A percentile compares a stretch with the other conserved stretches of the same genome.
phyloP scores from a whole-genome alignment of 2,888 invertebrate genomes.

The Nephrocerus scutellatus region DNA sequence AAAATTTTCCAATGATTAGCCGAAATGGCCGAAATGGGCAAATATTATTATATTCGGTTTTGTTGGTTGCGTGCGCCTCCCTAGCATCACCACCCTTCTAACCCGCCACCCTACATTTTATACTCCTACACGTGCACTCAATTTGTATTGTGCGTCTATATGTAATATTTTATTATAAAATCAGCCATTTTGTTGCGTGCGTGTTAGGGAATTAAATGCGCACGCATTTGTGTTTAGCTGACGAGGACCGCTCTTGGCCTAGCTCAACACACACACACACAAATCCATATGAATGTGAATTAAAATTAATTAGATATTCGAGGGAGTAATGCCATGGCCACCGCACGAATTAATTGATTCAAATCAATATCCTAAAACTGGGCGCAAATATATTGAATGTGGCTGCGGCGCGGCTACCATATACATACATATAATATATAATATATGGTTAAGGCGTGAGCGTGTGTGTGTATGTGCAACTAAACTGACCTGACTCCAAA shows the following conservation, averaged over 20 bases:
- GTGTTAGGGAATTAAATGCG: conserved; percentile 26
- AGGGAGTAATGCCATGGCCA: conserved; percentile 46
- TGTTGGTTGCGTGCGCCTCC: no score
- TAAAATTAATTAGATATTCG: conserved; percentile 50
- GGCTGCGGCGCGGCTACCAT: no score
- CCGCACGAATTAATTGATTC: conserved; percentile 49
- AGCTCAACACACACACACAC: conserved; percentile 2
- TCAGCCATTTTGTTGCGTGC: conserved; percentile 16
- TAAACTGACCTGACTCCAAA: no score
- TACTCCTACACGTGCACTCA: conserved; percentile 9
- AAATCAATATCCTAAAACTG: conserved; percentile 47
- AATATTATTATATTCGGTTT: conserved; percentile 25
- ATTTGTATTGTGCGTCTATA: no score
- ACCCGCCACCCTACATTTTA: no score
- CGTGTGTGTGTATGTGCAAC: not conserved
- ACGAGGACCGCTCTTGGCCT: no score
- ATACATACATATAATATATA: no score
- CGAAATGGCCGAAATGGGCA: conserved; percentile 26
- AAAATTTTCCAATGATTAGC: conserved; percentile 27
- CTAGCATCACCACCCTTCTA: no score
- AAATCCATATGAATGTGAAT: conserved; percentile 27
- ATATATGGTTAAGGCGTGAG: no score
- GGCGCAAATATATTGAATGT: conserved; percentile 28
- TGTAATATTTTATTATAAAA: no score
- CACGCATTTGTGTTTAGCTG: not conserved